A percentile compares a stretch with the other conserved stretches of the same genome.
These are phyloP conservation scores for Danionella dracula DNA, from an alignment of 2,797 vertebrate species.

Conservation along the genomic window DNA sequence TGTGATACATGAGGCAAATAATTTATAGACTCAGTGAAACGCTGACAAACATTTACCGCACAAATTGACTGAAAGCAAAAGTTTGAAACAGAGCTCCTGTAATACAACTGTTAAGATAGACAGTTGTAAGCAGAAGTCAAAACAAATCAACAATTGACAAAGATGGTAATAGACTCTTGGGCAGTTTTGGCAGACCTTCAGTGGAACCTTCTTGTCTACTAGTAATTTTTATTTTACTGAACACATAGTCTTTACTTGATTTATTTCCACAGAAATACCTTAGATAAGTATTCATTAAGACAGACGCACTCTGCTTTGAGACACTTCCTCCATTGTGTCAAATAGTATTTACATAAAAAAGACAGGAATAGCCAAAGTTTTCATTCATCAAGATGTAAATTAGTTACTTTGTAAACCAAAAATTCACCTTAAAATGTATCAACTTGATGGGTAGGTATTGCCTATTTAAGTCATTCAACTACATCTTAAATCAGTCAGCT, in stretches of 20 bases:
- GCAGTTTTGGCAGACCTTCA: slow-evolving; percentile 30
- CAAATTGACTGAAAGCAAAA: neutral
- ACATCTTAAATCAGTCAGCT: too few relatives aligned
- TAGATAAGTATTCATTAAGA: neutral
- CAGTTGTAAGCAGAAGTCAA: slow-evolving; percentile 23
- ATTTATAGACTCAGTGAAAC: neutral
- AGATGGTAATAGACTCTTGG: neutral
- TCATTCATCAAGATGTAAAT: slow-evolving; percentile 2
- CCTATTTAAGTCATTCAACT: too few relatives aligned
- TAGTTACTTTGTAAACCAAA: too few relatives aligned
- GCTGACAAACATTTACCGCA: neutral
- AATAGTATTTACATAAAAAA: slow-evolving; percentile 9
- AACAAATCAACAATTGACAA: slow-evolving; percentile 23
- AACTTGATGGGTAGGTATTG: too few relatives aligned
- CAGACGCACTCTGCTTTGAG: slow-evolving; percentile 12
- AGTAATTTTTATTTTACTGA: slow-evolving; percentile 16
- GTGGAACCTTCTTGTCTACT: slow-evolving; percentile 14
- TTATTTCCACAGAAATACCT: slow-evolving; percentile 20
- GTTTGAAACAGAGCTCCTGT: slow-evolving; percentile 1
- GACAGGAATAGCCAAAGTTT: neutral
- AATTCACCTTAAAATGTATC: too few relatives aligned
- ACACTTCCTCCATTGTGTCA: slow-evolving; percentile 13
- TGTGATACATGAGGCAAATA: neutral
- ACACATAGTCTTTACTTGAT: slow-evolving; percentile 8
- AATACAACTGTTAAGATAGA: slow-evolving; percentile 15